Base-by-base conservation (phyloP, 2,797 vertebrate species). In the Morelia viridis region DNA sequence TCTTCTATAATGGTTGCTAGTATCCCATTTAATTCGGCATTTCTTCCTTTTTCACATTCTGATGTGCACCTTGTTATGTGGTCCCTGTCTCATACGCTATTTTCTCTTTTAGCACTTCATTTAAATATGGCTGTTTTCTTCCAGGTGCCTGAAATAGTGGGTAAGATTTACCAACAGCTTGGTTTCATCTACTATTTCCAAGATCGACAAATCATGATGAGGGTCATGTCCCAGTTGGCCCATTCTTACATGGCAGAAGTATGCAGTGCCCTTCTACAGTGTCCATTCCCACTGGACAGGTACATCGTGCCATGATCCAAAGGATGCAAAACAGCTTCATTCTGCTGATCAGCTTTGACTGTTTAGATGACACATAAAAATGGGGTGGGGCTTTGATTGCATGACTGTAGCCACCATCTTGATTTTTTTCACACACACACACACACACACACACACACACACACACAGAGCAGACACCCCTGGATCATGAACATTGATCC, bases 131-230 rank as follows among this genome's bases (percentile, higher is more conserved):
- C 28, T 86, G 41, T 93, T 91, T 28, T 28, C 11, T 85, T 50
- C 88, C 90, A 97, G 96, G 95, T 97, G 65, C 96, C 96, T 1
- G 94, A 96, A 61, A 96, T 96, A 92, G 93, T 96, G 93, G 93
- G 93, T n/a, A 95, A 92, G n/a, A 94, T 96, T 93, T 95, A 96
- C 0, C 0, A 64, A 71, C 93, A 96, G 58, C 94, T 96, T 89
- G 93, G 87, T 31, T 85, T 85, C 85, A 95, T 95, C 91, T 95
- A 95, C 87, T 92, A 95, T 5, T 95, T 94, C 0, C 89, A 89
- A 87, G 93, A 95, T 65, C 93, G 94, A 0, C 93, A 96, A 64
- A 94, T 95, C 93, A 94, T 96, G 89, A 92, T 96, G 92, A 86
- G 93, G 86, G 92, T 94, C 1, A 0, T 97, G 86, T 94, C 94